Conservation (phyloP, 2,113 vertebrate species). For the Turdus rufiventris region DNA sequence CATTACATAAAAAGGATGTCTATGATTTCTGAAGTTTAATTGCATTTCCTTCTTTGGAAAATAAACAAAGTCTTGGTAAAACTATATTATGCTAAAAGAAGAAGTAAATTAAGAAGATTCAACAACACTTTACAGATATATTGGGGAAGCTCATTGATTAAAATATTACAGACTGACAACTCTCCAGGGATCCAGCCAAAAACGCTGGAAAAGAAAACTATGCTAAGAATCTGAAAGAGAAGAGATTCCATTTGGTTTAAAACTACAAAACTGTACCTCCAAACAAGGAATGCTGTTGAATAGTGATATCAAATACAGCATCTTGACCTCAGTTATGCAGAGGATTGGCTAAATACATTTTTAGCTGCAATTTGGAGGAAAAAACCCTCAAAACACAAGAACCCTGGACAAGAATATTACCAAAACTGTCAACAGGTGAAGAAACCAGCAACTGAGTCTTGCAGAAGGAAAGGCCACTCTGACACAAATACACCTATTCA, state of each 20-base stretch:
- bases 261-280: neutral
- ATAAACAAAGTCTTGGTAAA: neutral
- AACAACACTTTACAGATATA: neutral
- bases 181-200: constrained; percentile 40
- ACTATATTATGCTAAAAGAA: neutral
- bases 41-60: neutral
- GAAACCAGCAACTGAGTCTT: neutral
- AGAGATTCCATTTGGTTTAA: constrained; percentile 6
- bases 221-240: constrained; percentile 13
- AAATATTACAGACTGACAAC: constrained; percentile 2
- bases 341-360: constrained; percentile 31
- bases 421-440: constrained; percentile 10
- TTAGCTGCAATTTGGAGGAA: neutral
- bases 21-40: neutral
- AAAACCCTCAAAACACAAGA: neutral
- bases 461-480: neutral
- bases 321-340: constrained; percentile 24
- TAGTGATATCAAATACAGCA: neutral
- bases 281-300: constrained; percentile 19
- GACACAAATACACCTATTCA: neutral
- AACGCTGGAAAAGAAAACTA: neutral
- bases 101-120: neutral
- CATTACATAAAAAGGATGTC: neutral
- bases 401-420: neutral
- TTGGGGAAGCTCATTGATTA: neutral